Base-by-base conservation (phyloP, 2,113 vertebrate genomes). In the Lampris incognitus region DNA sequence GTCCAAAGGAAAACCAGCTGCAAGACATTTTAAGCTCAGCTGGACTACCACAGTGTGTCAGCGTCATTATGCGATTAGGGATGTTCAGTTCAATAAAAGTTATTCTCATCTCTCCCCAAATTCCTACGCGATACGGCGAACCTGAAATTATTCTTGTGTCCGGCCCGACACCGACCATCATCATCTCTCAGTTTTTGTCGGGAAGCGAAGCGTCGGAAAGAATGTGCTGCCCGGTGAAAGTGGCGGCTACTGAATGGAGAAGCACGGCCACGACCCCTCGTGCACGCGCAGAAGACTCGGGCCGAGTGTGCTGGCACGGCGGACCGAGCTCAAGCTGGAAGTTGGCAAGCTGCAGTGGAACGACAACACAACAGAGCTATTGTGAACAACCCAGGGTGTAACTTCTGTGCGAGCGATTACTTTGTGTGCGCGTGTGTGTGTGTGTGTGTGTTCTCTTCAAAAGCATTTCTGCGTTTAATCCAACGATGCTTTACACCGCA, bases 221-320 rank as follows among this genome's bases (percentile, higher is more conserved):
- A 24, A 24, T 24, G 24, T 24, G 24, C 0, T 67, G 41, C 78
- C 88, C 87, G 70, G 71, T 64, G 82, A 80, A 83, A 72, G 67
- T 71, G 82, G 52, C 64, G 84, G 65, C 69, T 58, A 72, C 62
- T 86, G 79, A 87, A 77, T 59, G 57, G 49, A 74, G 24, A 42
- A 8, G 38, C 63, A 13, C 40, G 59, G 41, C 63, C 64, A 61
- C 55, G 55, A 56, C 62, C 59, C 42, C 60, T 8, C 66, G 58
- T 69, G 61, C 49, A 64, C 66, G 55, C 66, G 67, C 54, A 60
- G 24, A 40, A 74, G 8, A 44, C 1, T 51, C 3, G 44, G 51
- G 13, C 4, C 52, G 11, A 52, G 54, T 48, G 10, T 37, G 4
- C 41, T 62, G 61, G n/a, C 50, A 37, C 41, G 41, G 56, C 9